Evolutionary conservation across 1,140 invertebrate species (phyloP), one percentile per base, ranked within the genome.

Genomic region (Musca vetustissima): DNA sequence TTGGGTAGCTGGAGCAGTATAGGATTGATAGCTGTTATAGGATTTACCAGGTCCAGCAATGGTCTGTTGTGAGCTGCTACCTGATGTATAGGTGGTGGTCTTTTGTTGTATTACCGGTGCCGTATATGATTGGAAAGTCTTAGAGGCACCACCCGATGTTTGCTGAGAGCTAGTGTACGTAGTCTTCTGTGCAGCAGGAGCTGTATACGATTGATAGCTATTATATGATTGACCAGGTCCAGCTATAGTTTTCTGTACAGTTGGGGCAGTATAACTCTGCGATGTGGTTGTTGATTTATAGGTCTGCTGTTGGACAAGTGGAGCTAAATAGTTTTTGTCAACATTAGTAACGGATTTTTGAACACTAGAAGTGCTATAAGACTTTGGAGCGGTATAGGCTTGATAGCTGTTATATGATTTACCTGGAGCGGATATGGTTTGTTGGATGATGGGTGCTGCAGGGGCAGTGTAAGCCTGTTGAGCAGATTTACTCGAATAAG

Each of bases 391-490:
- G 1, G 47, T 28, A 28, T 28, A 66, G 0, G 49, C 15, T 32
- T 66, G 64, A 66, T 66, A 66, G n/a, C 64, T 66, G 9, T 61
- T 61, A 14, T 61, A 61, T 0, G 28, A 21, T 36, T 61, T 36
- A 25, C 43, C 64, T 17, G 64, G 64, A 25, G 19, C 64, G 21
- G 48, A 24, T 8, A 4, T 48, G 0, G 64, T 25, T 47, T 67
- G 48, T 52, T 48, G 43, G 4, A 53, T 25, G 55, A 55, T 24
- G 2, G 66, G 66, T 14, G 66, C 22, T 8, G 64, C 57, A 13
- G 24, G 32, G 6, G 43, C 19, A n/a, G 66, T 15, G 50, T 53
- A 53, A 6, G 19, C 28, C 15, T 66, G 48, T 17, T 48, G n/a
- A 14, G 13, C 64, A 49, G 64, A 13, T 4, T 24, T 17, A 3